A percentile compares a stretch with the other conserved stretches of the same genome.
phyloP scores from a whole-genome alignment of 2,888 invertebrate species.

The Acanthosepion pharaonis region DNA sequence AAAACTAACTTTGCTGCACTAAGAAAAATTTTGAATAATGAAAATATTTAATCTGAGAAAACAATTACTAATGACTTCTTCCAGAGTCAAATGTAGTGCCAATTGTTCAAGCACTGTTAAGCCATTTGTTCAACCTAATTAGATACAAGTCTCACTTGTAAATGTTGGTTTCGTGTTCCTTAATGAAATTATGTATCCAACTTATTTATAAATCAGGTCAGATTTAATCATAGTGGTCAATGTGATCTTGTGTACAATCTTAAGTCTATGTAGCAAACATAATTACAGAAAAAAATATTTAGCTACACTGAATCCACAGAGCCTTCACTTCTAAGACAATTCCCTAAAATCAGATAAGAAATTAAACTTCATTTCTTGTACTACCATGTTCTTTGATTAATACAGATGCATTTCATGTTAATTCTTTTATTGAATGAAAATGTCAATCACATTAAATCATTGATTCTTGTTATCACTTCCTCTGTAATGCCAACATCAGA shows the following conservation, averaged over 20 bases:
- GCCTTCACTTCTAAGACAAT: not conserved
- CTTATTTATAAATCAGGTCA: not conserved
- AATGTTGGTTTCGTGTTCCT: not conserved
- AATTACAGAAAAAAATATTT: not conserved
- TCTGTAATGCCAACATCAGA: not conserved
- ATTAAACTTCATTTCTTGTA: not conserved
- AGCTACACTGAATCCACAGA: not conserved
- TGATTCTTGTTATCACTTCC: not conserved
- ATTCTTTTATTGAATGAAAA: not conserved
- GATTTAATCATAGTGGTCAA: not conserved
- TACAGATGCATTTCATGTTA: not conserved
- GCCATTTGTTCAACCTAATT: not conserved
- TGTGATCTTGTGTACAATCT: not conserved
- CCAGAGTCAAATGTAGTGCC: not conserved
- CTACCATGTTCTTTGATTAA: not conserved
- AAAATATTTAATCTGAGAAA: not conserved
- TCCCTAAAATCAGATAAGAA: not conserved
- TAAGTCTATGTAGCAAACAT: not conserved
- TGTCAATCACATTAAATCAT: no score
- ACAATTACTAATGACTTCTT: not conserved
- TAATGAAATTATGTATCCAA: not conserved
- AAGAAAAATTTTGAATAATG: not conserved
- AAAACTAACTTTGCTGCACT: no score
- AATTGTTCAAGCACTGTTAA: not conserved
- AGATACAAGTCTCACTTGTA: not conserved